A percentile compares a stretch with the other conserved stretches of the same genome.
phyloP scores from a whole-genome alignment of 1,140 invertebrate species.

The Medauroidea extradentata region DNA sequence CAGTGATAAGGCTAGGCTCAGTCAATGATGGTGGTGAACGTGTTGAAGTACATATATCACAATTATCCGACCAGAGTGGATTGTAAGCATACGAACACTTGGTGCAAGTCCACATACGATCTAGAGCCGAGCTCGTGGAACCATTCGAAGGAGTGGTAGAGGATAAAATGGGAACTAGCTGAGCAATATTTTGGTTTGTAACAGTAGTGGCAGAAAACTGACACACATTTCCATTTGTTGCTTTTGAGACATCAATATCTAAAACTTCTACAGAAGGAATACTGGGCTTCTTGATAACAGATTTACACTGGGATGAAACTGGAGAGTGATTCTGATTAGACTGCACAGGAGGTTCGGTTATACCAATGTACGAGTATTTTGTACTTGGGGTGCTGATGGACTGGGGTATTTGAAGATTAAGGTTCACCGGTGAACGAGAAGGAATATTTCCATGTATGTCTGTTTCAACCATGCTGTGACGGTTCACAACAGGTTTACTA shows the following conservation, averaged over 20 bases:
- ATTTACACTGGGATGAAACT: conserved; percentile 41
- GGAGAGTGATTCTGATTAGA: conserved; percentile 33
- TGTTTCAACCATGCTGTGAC: conserved; percentile 58
- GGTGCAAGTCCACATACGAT: conserved; percentile 79
- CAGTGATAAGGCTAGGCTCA: conserved; percentile 61
- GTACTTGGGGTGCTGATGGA: conserved; percentile 21
- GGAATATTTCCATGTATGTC: conserved; percentile 39
- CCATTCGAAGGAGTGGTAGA: conserved; percentile 9
- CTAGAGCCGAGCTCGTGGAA: conserved; percentile 31
- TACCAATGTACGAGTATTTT: conserved; percentile 56
- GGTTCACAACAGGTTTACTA: conserved; percentile 34
- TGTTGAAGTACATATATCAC: conserved; percentile 72
- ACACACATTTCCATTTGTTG: conserved; percentile 10
- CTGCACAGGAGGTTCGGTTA: conserved; percentile 49
- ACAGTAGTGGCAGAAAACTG: not conserved
- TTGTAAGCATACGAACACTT: conserved; percentile 87
- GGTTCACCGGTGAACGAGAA: conserved; percentile 20
- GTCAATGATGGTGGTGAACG: conserved; percentile 58
- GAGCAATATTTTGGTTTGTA: conserved; percentile 2
- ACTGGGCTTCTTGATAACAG: conserved; percentile 26
- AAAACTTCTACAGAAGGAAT: conserved; percentile 16
- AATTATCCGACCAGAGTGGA: conserved; percentile 67
- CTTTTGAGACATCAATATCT: conserved; percentile 7
- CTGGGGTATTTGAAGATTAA: conserved; percentile 26
- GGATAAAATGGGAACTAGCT: conserved; percentile 3